Percentiles rank a stretch among this genome's conserved stretches.
These are phyloP conservation scores for Ptychoptera albimana DNA, from an alignment of 2,888 invertebrate genomes.

Conservation along the genomic window DNA sequence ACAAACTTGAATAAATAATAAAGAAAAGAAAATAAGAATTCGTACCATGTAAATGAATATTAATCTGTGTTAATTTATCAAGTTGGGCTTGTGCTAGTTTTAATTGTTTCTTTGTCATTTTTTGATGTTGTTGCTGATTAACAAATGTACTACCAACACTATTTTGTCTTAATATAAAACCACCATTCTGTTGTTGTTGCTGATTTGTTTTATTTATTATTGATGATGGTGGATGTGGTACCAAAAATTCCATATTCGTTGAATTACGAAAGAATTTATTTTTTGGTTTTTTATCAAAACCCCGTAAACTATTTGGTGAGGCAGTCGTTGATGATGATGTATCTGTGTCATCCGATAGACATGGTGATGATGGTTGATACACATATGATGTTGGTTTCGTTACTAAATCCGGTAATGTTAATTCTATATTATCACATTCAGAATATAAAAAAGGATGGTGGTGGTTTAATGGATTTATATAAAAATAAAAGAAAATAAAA, in stretches of 20 bases:
- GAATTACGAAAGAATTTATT: background rate
- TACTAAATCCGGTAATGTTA: conserved; percentile 14
- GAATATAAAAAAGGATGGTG: background rate
- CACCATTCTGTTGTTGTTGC: conserved; percentile 1
- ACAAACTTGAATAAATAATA: background rate
- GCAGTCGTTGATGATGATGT: conserved; percentile 1
- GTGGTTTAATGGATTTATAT: background rate
- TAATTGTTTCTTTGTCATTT: conserved; percentile 48
- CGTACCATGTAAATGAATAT: conserved; percentile 74
- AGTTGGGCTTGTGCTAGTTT: conserved; percentile 53
- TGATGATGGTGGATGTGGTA: conserved; percentile 17
- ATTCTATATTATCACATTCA: conserved; percentile 8
- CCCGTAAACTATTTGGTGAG: background rate
- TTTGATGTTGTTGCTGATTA: conserved; percentile 5
- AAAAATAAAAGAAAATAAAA: conserved; percentile 13
- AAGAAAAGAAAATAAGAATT: conserved; percentile 4
- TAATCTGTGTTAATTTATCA: conserved; percentile 61
- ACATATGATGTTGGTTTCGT: conserved; percentile 5
- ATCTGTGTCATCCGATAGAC: background rate
- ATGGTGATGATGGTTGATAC: background rate
- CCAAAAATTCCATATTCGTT: conserved; percentile 27
- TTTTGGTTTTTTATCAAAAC: no score
- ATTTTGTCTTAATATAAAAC: background rate
- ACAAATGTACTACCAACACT: background rate
- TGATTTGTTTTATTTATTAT: conserved; percentile 9